Evolutionary conservation across 2,113 vertebrate species (phyloP).

Genomic region (Oxygymnocypris stewartii): DNA sequence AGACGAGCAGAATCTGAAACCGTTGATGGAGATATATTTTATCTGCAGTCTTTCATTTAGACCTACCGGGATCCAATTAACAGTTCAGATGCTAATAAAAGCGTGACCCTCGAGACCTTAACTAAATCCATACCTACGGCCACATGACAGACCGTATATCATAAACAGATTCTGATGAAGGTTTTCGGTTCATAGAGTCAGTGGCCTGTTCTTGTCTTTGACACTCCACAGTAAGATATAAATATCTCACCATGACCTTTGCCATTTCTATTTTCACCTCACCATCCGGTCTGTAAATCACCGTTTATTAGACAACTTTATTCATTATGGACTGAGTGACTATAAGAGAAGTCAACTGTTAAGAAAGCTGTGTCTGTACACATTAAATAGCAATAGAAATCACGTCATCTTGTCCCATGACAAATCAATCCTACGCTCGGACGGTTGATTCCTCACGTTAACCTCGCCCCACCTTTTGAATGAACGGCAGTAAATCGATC

Average conservation of each 20-base stretch:
- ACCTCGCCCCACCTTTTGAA: not conserved
- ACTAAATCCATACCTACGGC: not conserved
- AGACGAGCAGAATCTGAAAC: not conserved
- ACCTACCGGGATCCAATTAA: constrained; percentile 9
- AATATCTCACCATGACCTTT: constrained; percentile 35
- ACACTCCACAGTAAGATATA: constrained; percentile 15
- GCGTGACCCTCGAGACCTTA: not conserved
- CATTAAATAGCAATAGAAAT: not conserved
- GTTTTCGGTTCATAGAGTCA: not conserved
- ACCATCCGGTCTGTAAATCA: not conserved
- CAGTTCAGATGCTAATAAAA: constrained; percentile 18
- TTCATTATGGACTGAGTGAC: not conserved
- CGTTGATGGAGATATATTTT: not conserved
- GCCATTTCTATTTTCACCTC: constrained; percentile 1
- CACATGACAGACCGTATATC: constrained; percentile 11
- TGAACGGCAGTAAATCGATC: constrained; percentile 36
- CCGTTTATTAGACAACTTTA: not conserved
- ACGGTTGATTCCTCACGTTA: not conserved
- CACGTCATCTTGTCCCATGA: constrained; percentile 3
- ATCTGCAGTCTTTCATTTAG: not conserved
- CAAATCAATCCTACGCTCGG: not conserved
- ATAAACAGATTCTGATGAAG: not conserved
- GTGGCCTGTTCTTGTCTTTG: not conserved
- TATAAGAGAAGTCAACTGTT: not conserved
- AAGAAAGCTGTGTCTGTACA: not conserved